These are phyloP conservation scores for Ceratotherium simum DNA, from an alignment of 2,113 vertebrate species.

Conservation along the genomic window DNA sequence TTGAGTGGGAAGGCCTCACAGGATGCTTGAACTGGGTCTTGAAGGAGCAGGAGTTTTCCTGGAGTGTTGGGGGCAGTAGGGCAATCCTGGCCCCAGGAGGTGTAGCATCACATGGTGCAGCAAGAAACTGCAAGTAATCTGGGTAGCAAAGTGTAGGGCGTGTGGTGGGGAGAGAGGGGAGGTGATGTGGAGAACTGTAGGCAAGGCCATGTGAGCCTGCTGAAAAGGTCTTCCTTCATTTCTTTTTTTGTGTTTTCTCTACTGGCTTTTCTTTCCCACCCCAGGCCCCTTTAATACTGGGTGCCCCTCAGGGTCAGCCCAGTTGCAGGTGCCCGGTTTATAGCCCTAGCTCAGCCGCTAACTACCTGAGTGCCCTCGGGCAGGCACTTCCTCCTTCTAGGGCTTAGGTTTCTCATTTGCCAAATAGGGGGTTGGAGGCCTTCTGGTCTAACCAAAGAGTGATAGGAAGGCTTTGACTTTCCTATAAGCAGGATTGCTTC, in stretches of 20 bases:
- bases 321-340: background rate
- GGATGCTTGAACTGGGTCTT: background rate
- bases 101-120: rapidly evolving
- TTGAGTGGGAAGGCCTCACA: background rate
- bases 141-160: background rate
- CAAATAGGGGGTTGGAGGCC: background rate
- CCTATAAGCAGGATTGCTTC: background rate
- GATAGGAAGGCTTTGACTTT: background rate
- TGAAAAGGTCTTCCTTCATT: background rate
- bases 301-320: background rate
- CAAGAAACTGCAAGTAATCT: background rate
- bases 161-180: background rate
- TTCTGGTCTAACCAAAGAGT: background rate
- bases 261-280: slow-evolving; percentile 4
- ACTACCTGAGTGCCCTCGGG: background rate
- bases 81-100: background rate
- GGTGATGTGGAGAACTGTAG: background rate
- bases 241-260: background rate
- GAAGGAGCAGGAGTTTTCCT: background rate
- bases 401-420: background rate
- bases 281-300: background rate
- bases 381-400: background rate
- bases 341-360: background rate
- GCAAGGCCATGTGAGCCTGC: background rate
- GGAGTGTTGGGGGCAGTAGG: background rate